phyloP scores from a whole-genome alignment of 2,797 vertebrate species.

The Enteromius fasciolatus region DNA sequence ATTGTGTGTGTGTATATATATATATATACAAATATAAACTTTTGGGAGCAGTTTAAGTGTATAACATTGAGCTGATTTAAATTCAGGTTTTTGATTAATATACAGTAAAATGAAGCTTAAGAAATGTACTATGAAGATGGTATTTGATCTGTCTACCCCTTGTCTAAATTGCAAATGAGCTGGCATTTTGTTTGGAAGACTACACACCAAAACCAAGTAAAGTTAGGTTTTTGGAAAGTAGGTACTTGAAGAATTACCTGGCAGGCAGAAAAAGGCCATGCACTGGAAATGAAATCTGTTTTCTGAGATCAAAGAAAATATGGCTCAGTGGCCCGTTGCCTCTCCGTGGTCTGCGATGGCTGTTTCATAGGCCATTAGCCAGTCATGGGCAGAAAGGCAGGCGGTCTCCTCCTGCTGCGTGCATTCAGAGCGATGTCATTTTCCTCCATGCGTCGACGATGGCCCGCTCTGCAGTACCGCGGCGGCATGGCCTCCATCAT shows the following conservation, averaged over 20 bases:
- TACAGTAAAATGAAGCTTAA: background rate
- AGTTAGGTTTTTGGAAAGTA: conserved; percentile 23
- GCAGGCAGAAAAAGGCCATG: conserved; percentile 16
- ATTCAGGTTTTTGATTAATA: background rate
- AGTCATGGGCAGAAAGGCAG: conserved; percentile 48
- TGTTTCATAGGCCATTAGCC: conserved; percentile 58
- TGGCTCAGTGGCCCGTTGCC: conserved; percentile 20
- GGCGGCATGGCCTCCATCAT: conserved; percentile 45
- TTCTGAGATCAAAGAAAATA: conserved; percentile 48
- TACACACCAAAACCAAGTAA: background rate
- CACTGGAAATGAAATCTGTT: conserved; percentile 28
- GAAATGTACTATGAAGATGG: background rate
- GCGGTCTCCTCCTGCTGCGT: conserved; percentile 38
- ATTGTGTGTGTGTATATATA: no score
- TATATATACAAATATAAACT: no score
- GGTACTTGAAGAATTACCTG: conserved; percentile 19
- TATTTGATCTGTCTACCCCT: background rate
- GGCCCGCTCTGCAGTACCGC: conserved; percentile 16
- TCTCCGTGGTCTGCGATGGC: conserved; percentile 45
- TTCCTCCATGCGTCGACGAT: conserved; percentile 9
- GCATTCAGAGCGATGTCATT: conserved; percentile 48
- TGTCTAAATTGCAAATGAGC: background rate
- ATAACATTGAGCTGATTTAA: background rate
- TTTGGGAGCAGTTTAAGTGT: background rate
- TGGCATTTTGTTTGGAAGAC: background rate